phyloP scores from a whole-genome alignment of 2,113 vertebrate species.

The Aleadryas rufinucha region DNA sequence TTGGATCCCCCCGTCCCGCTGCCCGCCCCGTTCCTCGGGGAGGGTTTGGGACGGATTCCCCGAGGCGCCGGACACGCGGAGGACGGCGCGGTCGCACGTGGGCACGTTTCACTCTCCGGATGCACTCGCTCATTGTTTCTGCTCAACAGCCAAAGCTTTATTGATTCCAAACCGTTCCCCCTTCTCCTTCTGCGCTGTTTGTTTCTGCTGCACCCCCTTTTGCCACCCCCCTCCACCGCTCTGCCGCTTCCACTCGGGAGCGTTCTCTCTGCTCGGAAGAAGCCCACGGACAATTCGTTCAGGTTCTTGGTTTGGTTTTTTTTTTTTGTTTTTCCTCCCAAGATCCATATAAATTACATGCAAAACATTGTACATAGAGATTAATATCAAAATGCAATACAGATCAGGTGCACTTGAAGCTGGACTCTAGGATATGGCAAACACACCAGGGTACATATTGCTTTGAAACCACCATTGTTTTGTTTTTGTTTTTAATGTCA shows the following conservation, averaged over 20 bases:
- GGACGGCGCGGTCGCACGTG: constrained; percentile 32
- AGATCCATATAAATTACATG: constrained; percentile 82
- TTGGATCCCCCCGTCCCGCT: not conserved
- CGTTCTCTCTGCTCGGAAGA: constrained; percentile 25
- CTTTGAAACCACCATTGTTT: constrained; percentile 66
- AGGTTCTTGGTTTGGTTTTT: not conserved
- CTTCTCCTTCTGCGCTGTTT: not conserved
- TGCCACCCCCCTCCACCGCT: not conserved
- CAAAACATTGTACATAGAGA: constrained; percentile 78
- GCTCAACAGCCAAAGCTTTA: constrained; percentile 73
- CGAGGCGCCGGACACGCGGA: constrained; percentile 1
- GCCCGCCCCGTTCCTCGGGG: not conserved
- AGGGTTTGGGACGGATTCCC: not conserved
- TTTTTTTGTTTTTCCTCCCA: constrained; percentile 3
- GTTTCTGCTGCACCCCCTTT: not conserved
- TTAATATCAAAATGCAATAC: constrained; percentile 80
- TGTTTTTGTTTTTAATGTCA: constrained; percentile 56
- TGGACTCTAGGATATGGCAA: constrained; percentile 68
- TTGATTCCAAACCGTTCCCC: constrained; percentile 45
- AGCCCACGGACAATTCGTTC: constrained; percentile 53
- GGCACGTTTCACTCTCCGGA: constrained; percentile 74
- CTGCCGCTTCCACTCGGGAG: not conserved
- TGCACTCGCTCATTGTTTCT: constrained; percentile 56
- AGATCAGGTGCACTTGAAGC: constrained; percentile 70
- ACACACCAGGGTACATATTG: constrained; percentile 69